Percentiles rank a stretch among this genome's conserved stretches.
These are phyloP conservation scores for Chironomus riparius DNA, from an alignment of 2,888 invertebrate species.

Conservation along the genomic window DNA sequence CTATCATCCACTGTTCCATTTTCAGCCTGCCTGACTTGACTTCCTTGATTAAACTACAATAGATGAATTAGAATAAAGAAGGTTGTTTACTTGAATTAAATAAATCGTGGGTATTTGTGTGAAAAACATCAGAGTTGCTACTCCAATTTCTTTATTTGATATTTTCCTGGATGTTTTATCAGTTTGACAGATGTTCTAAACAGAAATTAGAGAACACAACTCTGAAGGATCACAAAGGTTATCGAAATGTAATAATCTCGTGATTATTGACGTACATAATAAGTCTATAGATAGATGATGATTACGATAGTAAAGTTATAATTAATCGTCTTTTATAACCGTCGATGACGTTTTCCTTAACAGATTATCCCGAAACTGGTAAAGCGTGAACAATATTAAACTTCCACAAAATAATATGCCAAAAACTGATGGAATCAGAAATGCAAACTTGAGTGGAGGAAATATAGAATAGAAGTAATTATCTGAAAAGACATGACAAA, in stretches of 20 bases:
- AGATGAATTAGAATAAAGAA: too few species aligned
- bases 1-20: constrained; percentile 48
- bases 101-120: too few species aligned
- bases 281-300: neutral
- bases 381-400: constrained; percentile 53
- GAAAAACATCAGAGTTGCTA: too few species aligned
- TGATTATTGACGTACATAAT: neutral
- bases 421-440: constrained; percentile 51
- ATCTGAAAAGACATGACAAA: constrained; percentile 39
- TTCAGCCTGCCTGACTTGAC: constrained; percentile 30
- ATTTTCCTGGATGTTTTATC: too few species aligned
- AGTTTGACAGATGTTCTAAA: too few species aligned
- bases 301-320: neutral
- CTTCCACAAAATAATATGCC: constrained; percentile 58
- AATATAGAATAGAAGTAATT: constrained; percentile 46
- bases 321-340: neutral
- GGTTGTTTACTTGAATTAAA: too few species aligned
- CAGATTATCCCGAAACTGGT: constrained; percentile 39
- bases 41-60: too few species aligned
- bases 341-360: neutral
- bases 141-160: too few species aligned
- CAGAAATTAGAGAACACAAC: too few species aligned
- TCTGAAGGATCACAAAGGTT: neutral
- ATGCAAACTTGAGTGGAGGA: constrained; percentile 49
- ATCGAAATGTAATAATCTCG: neutral